phyloP scores from a whole-genome alignment of 1,140 invertebrate species.

The Eulimnadia texana region DNA sequence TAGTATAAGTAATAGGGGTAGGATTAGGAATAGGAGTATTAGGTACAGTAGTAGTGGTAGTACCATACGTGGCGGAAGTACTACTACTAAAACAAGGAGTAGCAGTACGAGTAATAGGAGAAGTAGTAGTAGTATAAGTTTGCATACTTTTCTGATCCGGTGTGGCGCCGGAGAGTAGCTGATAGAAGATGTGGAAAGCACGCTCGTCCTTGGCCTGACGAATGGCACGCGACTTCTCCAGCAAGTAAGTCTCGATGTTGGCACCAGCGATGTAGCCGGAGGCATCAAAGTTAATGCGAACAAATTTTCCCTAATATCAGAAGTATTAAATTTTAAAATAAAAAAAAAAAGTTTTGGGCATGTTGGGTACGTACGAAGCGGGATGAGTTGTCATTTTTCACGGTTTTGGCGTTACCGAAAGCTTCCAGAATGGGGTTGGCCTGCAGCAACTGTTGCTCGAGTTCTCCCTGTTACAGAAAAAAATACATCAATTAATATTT shows the following conservation, averaged over 20 bases:
- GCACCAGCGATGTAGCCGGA: conserved; percentile 97
- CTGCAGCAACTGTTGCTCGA: conserved; percentile 95
- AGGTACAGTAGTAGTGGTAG: no score
- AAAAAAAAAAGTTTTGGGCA: neutral
- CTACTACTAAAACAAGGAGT: no score
- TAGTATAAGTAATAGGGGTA: no score
- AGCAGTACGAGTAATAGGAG: no score
- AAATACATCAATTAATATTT: conserved; percentile 4
- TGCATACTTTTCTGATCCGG: conserved; percentile 60
- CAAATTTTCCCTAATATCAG: conserved; percentile 87
- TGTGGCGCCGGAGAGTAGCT: conserved; percentile 77
- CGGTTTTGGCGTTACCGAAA: conserved; percentile 98
- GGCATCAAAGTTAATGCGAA: conserved; percentile 98
- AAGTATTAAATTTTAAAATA: conserved; percentile 3
- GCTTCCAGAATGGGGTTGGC: conserved; percentile 99
- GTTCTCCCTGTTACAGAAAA: conserved; percentile 62
- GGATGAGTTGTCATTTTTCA: conserved; percentile 99
- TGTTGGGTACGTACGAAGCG: conserved; percentile 79
- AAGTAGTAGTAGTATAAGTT: no score
- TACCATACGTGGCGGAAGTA: no score
- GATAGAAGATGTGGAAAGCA: conserved; percentile 99
- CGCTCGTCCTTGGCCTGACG: conserved; percentile 93
- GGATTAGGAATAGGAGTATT: no score
- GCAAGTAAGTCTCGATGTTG: conserved; percentile 91
- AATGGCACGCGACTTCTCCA: conserved; percentile 97